These are phyloP conservation scores for Drosophila orena DNA, from an alignment of 1,140 invertebrate species.

Conservation along the genomic window DNA sequence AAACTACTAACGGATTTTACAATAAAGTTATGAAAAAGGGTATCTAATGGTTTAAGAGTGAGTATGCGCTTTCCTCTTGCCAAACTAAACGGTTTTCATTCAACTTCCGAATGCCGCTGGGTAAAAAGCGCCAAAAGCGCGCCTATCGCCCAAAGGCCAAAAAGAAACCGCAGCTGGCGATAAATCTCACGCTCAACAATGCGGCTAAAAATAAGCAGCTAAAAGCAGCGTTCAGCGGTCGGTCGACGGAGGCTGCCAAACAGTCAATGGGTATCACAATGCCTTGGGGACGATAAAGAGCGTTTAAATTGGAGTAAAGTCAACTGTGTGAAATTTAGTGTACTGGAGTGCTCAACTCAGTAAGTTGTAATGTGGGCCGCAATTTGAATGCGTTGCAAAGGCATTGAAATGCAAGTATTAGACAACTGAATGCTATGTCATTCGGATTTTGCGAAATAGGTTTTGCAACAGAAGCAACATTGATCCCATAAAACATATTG, in stretches of 20 bases:
- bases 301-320: conserved; percentile 20
- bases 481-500: too few species aligned
- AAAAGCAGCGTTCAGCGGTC: conserved; percentile 1
- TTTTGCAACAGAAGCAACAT: too few species aligned
- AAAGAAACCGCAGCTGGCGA: conserved; percentile 47
- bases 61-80: conserved; percentile 4
- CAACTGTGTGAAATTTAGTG: background rate
- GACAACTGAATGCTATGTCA: too few species aligned
- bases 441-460: too few species aligned
- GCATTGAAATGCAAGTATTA: too few species aligned
- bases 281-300: conserved; percentile 17
- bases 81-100: conserved; percentile 39
- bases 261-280: conserved; percentile 35
- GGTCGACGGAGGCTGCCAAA: conserved; percentile 20
- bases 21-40: background rate
- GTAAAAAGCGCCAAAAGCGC: conserved; percentile 40
- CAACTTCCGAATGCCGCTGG: conserved; percentile 58
- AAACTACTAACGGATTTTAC: too few species aligned
- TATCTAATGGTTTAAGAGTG: background rate
- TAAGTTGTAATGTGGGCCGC: background rate
- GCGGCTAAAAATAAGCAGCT: conserved; percentile 40
- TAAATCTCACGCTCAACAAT: conserved; percentile 62
- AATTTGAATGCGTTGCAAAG: background rate
- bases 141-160: conserved; percentile 42
- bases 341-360: background rate